A percentile compares a stretch with the other conserved stretches of the same genome.
Conservation (phyloP, 2,797 vertebrate species). For the Chelonia mydas region DNA sequence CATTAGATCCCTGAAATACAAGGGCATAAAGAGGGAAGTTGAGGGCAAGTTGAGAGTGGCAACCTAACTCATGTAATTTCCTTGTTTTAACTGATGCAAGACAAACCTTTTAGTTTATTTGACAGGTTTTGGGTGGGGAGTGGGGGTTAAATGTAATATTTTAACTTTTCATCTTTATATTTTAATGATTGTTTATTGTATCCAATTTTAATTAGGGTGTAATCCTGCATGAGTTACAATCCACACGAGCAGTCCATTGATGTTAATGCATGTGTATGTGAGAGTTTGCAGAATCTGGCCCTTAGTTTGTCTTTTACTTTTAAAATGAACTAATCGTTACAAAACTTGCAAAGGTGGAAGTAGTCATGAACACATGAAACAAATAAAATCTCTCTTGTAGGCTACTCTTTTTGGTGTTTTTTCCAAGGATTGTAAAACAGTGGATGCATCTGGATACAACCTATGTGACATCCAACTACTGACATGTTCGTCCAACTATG, state of each 20-base stretch:
- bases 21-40: not conserved
- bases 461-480: not conserved
- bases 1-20: not conserved
- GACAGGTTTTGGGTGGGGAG: not conserved
- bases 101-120: constrained; percentile 1
- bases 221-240: not conserved
- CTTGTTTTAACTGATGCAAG: not conserved
- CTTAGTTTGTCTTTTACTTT: constrained; percentile 15
- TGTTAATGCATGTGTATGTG: not conserved
- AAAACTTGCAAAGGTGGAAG: not conserved
- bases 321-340: not conserved
- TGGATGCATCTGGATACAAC: not conserved
- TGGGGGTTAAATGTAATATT: not conserved
- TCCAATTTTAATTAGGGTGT: not conserved
- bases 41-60: not conserved
- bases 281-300: constrained; percentile 31
- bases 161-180: constrained; percentile 20
- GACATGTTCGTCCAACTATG: not conserved
- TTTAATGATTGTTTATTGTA: not conserved
- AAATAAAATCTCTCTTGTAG: not conserved
- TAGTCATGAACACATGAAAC: constrained; percentile 10
- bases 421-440: not conserved
- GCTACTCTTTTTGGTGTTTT: not conserved
- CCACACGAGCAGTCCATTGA: constrained; percentile 51
- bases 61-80: not conserved